Evolutionary conservation across 2,113 vertebrate species (phyloP), one percentile per base, ranked within the genome.

Genomic region (Corvus moneduloides): DNA sequence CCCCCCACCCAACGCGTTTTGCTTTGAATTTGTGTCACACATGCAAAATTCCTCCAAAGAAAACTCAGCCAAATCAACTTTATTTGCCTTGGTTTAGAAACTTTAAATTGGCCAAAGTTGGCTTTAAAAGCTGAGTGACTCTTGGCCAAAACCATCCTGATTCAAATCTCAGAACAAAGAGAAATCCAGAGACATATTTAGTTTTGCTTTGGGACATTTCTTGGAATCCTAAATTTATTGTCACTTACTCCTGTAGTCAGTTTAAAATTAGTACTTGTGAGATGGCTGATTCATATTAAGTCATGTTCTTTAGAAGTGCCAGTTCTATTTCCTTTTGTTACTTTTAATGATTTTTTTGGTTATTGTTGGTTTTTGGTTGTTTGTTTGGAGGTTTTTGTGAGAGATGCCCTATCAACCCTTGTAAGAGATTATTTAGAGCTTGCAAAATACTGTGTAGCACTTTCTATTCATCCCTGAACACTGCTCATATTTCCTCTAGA

Each of bases 161-260:
- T 88, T 94, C 51, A 69, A 78, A 71, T 73, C 67, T 94, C 39
- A 63, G 73, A 85, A 77, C 39, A 87, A 93, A 95, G 68, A 88
- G 32, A 90, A 74, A 81, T 84, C 33, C 72, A 88, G 64, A 59
- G 61, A 61, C 16, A 30, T 51, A 39, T 46, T 91, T 64, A 75
- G 72, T 93, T 84, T 86, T 96, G 67, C 44, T 86, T 86, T n/a
- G 13, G 61, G 49, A 59, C 12, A 6, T 81, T 83, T 86, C 72
- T 69, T 80, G 43, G 39, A 91, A 72, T 41, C 17, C 21, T 69
- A 2, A 77, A 77, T 56, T 80, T 85, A 62, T 13, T 80, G 75
- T 85, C 67, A 62, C 64, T 73, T 86, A 56, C 0, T 19, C 30
- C 63, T 46, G 9, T 20, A 46, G n/a, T 80, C 55, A 62, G 55